Evolutionary conservation across 2,113 vertebrate genomes (phyloP).

Genomic region (Gnathonemus longibarbis): DNA sequence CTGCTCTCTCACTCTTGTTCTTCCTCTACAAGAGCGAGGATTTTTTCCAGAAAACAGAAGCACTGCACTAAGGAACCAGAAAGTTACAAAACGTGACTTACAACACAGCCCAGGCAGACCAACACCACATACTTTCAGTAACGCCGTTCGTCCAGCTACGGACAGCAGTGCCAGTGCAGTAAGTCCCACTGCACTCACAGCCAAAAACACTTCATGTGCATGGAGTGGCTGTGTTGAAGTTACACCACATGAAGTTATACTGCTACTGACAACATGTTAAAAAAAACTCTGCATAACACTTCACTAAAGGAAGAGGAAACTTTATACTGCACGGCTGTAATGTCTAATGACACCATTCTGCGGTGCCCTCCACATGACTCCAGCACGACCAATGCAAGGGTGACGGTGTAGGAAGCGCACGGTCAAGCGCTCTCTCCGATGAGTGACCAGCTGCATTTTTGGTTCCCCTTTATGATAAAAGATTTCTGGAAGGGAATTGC

Average conservation of each 20-base stretch:
- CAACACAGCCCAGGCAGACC: not conserved
- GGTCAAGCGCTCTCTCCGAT: not conserved
- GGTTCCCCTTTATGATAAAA: constrained; percentile 6
- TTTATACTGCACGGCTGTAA: not conserved
- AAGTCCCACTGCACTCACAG: not conserved
- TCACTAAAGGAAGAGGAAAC: not conserved
- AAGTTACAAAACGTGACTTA: not conserved
- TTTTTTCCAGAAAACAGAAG: not conserved
- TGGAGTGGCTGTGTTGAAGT: not conserved
- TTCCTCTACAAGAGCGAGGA: too few relatives aligned
- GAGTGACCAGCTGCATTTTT: not conserved
- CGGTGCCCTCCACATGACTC: not conserved
- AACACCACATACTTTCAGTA: not conserved
- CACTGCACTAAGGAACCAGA: not conserved
- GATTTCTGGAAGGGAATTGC: not conserved
- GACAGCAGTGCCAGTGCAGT: not conserved
- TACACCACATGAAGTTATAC: not conserved
- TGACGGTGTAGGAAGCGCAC: not conserved
- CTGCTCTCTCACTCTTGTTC: too few relatives aligned
- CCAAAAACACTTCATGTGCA: not conserved
- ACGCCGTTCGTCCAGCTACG: not conserved
- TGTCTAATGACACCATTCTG: not conserved
- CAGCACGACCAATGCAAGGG: not conserved
- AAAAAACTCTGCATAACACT: not conserved
- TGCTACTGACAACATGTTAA: not conserved